A percentile compares a stretch with the other conserved stretches of the same genome.
Conservation (phyloP, 2,113 vertebrate species). For the Urocolius indicus region DNA sequence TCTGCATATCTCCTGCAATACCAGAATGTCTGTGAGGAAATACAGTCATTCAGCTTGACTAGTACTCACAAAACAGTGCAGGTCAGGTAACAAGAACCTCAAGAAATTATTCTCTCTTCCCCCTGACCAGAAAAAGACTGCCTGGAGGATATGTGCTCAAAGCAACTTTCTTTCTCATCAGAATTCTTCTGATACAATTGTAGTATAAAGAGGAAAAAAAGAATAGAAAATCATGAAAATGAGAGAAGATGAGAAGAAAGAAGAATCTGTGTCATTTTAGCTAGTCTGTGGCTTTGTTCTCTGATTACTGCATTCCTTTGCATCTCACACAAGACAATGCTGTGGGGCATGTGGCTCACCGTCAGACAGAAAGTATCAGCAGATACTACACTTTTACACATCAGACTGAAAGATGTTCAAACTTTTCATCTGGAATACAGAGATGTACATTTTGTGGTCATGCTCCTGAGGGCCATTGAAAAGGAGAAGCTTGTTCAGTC, state of each 20-base stretch:
- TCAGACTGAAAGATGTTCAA: neutral
- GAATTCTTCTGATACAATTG: neutral
- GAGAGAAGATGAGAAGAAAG: neutral
- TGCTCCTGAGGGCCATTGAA: neutral
- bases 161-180: slow-evolving; percentile 12
- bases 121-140: neutral
- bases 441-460: neutral
- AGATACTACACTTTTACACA: neutral
- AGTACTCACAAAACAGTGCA: neutral
- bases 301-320: neutral
- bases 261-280: neutral
- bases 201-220: neutral
- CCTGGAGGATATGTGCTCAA: neutral
- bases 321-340: neutral
- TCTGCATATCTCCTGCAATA: neutral
- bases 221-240: neutral
- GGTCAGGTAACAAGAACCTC: neutral
- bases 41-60: neutral
- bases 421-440: neutral
- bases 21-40: neutral
- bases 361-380: neutral
- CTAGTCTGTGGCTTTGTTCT: neutral
- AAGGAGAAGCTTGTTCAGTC: neutral
- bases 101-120: slow-evolving; percentile 9
- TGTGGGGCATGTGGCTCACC: neutral